Conservation (phyloP, 2,888 invertebrate species). For the Cantharis lateralis region DNA sequence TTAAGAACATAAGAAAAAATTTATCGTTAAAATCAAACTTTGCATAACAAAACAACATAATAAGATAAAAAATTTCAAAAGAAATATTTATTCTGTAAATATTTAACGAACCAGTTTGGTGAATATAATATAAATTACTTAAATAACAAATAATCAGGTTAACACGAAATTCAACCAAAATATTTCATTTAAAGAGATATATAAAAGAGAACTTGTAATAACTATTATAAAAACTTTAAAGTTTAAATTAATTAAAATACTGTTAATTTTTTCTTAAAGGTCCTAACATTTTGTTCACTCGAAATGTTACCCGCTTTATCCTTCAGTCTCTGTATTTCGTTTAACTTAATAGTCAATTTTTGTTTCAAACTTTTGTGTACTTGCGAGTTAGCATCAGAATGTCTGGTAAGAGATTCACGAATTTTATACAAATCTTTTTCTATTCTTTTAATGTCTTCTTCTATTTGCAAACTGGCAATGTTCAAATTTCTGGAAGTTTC, state of each 20-base stretch:
- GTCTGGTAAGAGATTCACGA: slow-evolving; percentile 67
- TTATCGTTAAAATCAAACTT: too few relatives aligned
- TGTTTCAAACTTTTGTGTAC: slow-evolving; percentile 65
- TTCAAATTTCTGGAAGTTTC: slow-evolving; percentile 70
- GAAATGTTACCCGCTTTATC: slow-evolving; percentile 67
- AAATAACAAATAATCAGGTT: background rate
- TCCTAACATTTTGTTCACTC: slow-evolving; percentile 72
- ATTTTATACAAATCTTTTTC: slow-evolving; percentile 70
- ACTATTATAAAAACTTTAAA: background rate
- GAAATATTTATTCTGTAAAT: background rate
- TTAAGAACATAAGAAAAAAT: too few relatives aligned
- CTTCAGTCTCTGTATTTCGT: slow-evolving; percentile 64
- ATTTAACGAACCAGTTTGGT: background rate
- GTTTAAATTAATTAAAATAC: slow-evolving; percentile 66
- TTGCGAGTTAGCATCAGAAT: slow-evolving; percentile 61
- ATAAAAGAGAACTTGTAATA: background rate
- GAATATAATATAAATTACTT: background rate
- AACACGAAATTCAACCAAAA: background rate
- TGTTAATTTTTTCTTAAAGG: slow-evolving; percentile 75
- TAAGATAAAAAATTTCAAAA: background rate
- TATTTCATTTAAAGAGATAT: background rate
- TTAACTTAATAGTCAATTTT: slow-evolving; percentile 66
- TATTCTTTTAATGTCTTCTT: slow-evolving; percentile 70
- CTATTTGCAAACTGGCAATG: slow-evolving; percentile 73
- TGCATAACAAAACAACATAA: too few relatives aligned